Evolutionary conservation across 2,888 invertebrate species (phyloP).

Genomic region (Cephus pygmeus): DNA sequence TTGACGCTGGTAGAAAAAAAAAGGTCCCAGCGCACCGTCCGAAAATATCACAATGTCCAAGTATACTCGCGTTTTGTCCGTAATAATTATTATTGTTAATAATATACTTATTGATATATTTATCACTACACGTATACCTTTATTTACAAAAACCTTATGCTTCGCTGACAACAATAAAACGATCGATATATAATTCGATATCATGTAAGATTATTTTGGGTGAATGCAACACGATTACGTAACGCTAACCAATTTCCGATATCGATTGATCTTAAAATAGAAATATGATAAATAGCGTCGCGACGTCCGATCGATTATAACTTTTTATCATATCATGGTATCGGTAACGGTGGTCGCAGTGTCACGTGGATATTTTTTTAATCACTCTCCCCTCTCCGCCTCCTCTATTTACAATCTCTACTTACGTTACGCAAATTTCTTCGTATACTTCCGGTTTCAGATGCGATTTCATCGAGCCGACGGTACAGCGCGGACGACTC

Average conservation of each 20-base stretch:
- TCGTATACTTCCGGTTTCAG: neutral
- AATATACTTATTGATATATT: conserved; percentile 18
- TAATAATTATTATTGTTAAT: conserved; percentile 2
- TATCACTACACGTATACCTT: conserved; percentile 50
- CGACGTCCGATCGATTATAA: neutral
- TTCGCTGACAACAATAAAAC: conserved; percentile 22
- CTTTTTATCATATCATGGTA: neutral
- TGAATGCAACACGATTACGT: conserved; percentile 4
- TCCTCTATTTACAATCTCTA: neutral
- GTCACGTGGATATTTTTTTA: neutral
- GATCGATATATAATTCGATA: neutral
- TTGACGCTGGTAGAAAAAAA: conserved; percentile 36
- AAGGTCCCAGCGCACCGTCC: conserved; percentile 30
- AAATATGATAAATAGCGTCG: neutral
- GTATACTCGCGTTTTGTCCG: conserved; percentile 48
- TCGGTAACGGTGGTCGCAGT: neutral
- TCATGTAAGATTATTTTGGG: conserved; percentile 5
- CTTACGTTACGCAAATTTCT: neutral
- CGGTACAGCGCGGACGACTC: neutral
- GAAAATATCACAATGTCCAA: conserved; percentile 63
- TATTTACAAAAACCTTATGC: conserved; percentile 56
- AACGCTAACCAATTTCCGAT: neutral
- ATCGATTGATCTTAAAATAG: neutral
- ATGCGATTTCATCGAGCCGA: neutral
- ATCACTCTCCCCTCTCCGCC: neutral